A percentile compares a stretch with the other conserved stretches of the same genome.
Conservation (phyloP, 2,888 invertebrate genomes). For the Rotaria socialis region DNA sequence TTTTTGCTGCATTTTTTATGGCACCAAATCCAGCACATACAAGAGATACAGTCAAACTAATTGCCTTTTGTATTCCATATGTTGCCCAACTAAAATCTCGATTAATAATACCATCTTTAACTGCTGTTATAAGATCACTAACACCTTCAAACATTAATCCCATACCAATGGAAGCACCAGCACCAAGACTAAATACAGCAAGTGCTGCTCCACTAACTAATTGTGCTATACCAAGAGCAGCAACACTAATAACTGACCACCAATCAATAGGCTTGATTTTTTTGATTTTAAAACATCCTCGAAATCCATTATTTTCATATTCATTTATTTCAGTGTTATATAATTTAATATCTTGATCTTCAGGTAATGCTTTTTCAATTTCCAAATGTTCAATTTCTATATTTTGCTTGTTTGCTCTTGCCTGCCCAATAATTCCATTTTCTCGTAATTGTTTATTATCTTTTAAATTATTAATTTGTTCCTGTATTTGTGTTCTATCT, state of each 20-base stretch:
- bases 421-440: too few relatives aligned
- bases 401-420: too few relatives aligned
- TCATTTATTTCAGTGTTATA: neutral
- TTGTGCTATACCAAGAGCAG: neutral
- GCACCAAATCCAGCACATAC: neutral
- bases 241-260: neutral
- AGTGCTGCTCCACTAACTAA: neutral
- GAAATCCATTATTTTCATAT: neutral
- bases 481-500: too few relatives aligned
- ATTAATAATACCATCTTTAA: conserved; percentile 1
- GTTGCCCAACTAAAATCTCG: neutral
- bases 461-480: too few relatives aligned
- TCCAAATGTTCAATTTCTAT: neutral
- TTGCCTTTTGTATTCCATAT: neutral
- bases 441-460: too few relatives aligned
- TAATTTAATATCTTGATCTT: neutral
- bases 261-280: neutral
- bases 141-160: neutral
- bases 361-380: neutral
- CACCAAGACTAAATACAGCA: neutral
- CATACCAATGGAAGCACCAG: neutral
- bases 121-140: neutral
- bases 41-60: neutral
- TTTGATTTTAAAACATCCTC: neutral
- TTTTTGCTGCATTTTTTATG: neutral